These are phyloP conservation scores for Phymastichus coffea DNA, from an alignment of 1,140 invertebrate genomes.

Conservation along the genomic window DNA sequence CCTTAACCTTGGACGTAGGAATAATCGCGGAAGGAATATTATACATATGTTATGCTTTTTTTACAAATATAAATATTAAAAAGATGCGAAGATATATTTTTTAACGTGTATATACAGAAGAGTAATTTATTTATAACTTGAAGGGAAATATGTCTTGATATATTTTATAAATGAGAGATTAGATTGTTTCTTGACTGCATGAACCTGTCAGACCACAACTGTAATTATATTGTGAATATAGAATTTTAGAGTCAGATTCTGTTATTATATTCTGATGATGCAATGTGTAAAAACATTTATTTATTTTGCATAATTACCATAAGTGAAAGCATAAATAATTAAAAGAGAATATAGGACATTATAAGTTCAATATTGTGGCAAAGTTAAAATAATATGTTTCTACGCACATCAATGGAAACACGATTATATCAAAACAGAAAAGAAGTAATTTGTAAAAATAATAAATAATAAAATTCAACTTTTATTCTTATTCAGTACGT, in stretches of 20 bases:
- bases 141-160: slow-evolving; percentile 13
- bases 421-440: no score
- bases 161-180: slow-evolving; percentile 25
- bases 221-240: slow-evolving; percentile 35
- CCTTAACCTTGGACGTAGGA: no score
- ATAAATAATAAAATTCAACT: neutral
- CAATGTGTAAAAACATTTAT: slow-evolving; percentile 34
- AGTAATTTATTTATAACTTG: slow-evolving; percentile 26
- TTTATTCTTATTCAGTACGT: neutral
- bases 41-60: slow-evolving; percentile 14
- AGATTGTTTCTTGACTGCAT: slow-evolving; percentile 21
- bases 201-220: slow-evolving; percentile 21
- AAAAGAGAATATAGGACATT: neutral
- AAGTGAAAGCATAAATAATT: slow-evolving; percentile 6
- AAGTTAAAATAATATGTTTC: slow-evolving; percentile 6
- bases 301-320: slow-evolving; percentile 30
- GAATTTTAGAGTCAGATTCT: slow-evolving; percentile 29
- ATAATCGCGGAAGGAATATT: slow-evolving; percentile 5
- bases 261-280: slow-evolving; percentile 22
- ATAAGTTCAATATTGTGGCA: slow-evolving; percentile 10
- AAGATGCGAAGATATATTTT: slow-evolving; percentile 23
- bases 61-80: slow-evolving; percentile 23
- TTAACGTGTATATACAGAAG: slow-evolving; percentile 27
- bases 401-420: neutral
- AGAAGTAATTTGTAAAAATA: neutral